A percentile compares a stretch with the other conserved stretches of the same genome.
phyloP scores from a whole-genome alignment of 2,888 invertebrate genomes.

The Ganaspis brasiliensis region DNA sequence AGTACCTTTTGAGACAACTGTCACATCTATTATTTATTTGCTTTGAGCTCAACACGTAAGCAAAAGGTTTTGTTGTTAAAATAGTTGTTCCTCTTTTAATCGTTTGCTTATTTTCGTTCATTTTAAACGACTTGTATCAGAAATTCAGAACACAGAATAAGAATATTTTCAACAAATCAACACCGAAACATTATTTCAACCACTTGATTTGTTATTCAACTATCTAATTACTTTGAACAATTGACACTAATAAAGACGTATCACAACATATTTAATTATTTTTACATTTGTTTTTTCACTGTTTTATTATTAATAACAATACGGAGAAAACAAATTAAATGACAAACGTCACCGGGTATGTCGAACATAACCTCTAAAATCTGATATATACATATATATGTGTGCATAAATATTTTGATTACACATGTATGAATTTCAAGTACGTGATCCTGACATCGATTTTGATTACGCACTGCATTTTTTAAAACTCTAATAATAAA shows the following conservation, averaged over 20 bases:
- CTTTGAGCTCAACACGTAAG: slow-evolving; percentile 42
- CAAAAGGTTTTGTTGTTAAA: slow-evolving; percentile 47
- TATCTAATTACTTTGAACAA: background rate
- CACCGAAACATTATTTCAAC: background rate
- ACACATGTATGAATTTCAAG: background rate
- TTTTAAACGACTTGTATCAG: slow-evolving; percentile 8
- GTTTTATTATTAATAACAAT: background rate
- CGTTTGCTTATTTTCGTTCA: slow-evolving; percentile 1
- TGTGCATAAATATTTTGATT: background rate
- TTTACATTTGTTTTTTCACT: background rate
- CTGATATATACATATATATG: background rate
- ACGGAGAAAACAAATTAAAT: background rate
- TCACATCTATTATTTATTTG: slow-evolving; percentile 44
- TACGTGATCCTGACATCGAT: background rate
- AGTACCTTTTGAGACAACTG: slow-evolving; percentile 47
- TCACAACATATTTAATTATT: background rate
- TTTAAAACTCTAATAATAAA: slow-evolving; percentile 11
- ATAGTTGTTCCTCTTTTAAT: slow-evolving; percentile 47
- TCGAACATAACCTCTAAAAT: slow-evolving; percentile 17
- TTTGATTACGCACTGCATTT: background rate
- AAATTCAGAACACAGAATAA: background rate
- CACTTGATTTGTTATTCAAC: background rate
- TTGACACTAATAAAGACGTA: background rate
- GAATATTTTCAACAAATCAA: background rate
- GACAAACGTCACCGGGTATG: background rate